These are phyloP conservation scores for Tiaroga cobitis DNA, from an alignment of 2,797 vertebrate species.

Conservation along the genomic window DNA sequence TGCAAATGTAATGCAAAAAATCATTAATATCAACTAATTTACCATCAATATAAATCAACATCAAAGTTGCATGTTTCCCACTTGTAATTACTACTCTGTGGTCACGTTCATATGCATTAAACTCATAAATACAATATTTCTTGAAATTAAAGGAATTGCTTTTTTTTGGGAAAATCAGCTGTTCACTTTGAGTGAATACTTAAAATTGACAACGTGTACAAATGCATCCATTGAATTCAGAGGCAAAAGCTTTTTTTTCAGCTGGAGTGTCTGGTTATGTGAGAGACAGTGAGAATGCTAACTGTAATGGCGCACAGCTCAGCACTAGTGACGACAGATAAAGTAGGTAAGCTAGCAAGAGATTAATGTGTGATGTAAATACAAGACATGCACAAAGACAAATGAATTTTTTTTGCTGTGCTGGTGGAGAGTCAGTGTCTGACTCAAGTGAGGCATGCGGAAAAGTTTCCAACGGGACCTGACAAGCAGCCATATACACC, in stretches of 20 bases:
- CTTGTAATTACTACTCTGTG: background rate
- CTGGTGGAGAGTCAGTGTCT: conserved; percentile 18
- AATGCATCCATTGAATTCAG: background rate
- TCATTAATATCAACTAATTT: background rate
- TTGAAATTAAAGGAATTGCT: background rate
- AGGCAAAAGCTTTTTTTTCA: background rate
- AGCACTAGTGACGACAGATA: conserved; percentile 37
- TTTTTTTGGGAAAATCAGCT: background rate
- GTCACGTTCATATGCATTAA: background rate
- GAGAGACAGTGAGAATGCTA: conserved; percentile 25
- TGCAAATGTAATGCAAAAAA: background rate
- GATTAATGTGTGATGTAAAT: conserved; percentile 49
- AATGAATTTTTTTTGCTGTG: background rate
- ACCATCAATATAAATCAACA: background rate
- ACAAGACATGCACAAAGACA: conserved; percentile 23
- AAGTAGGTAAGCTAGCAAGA: conserved; percentile 40
- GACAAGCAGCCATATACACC: conserved; percentile 47
- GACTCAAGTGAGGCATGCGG: conserved; percentile 50
- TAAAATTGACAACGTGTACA: background rate
- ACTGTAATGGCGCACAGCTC: conserved; percentile 29
- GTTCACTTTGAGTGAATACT: background rate
- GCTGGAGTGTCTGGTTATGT: conserved; percentile 26
- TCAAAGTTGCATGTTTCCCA: background rate
- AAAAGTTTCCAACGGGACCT: conserved; percentile 47
- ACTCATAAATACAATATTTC: background rate